Conservation (phyloP, 2,888 invertebrate genomes). For the Diaprepes abbreviatus region DNA sequence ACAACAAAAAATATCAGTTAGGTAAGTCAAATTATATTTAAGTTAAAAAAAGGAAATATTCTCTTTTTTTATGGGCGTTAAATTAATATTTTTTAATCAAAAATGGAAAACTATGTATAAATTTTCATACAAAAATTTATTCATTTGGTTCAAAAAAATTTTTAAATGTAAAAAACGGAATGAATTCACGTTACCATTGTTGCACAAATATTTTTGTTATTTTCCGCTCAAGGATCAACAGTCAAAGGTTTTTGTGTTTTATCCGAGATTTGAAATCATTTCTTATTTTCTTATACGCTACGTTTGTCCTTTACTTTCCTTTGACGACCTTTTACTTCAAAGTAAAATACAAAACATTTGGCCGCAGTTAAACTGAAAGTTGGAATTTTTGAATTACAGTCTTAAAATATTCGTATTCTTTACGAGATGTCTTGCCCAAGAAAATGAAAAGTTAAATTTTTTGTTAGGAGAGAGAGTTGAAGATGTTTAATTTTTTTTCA, state of each 20-base stretch:
- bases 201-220: background rate
- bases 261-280: conserved; percentile 14
- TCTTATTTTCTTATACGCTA: conserved; percentile 7
- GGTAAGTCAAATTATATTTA: too few species aligned
- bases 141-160: too few species aligned
- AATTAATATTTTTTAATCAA: too few species aligned
- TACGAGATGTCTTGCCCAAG: background rate
- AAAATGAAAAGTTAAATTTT: background rate
- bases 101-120: too few species aligned
- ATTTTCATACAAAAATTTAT: too few species aligned
- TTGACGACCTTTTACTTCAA: conserved; percentile 19
- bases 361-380: conserved; percentile 13
- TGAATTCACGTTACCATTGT: too few species aligned
- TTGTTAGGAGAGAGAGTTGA: too few species aligned
- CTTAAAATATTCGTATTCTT: conserved; percentile 27
- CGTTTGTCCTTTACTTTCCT: background rate
- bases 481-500: too few species aligned
- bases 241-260: background rate
- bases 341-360: conserved; percentile 15
- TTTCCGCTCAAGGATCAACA: background rate
- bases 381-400: conserved; percentile 38
- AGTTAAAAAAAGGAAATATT: too few species aligned
- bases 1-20: too few species aligned
- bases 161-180: too few species aligned
- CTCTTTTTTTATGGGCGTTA: too few species aligned